Conservation (phyloP, 2,797 vertebrate genomes). For the Passerculus sandwichensis region DNA sequence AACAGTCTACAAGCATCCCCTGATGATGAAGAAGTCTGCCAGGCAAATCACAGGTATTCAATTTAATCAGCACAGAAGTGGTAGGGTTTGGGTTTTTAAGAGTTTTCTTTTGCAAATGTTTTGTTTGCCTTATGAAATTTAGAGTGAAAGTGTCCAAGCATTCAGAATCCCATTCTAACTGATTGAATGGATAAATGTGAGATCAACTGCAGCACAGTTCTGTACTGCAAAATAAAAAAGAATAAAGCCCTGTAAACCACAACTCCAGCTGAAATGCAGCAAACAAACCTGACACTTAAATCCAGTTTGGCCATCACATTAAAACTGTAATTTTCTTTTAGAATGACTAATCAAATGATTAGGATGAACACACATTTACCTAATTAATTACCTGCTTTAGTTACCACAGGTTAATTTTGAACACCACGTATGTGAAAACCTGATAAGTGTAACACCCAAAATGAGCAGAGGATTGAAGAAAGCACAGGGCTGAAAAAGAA, state of each 20-base stretch:
- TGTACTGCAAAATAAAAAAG: not conserved
- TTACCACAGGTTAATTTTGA: conserved; percentile 10
- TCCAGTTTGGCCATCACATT: not conserved
- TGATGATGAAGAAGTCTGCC: not conserved
- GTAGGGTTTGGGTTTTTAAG: not conserved
- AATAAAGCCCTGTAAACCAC: not conserved
- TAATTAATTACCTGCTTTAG: conserved; percentile 39
- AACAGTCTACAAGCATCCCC: not conserved
- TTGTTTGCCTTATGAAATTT: not conserved
- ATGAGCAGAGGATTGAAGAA: not conserved
- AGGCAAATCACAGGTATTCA: not conserved
- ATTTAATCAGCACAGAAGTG: not conserved
- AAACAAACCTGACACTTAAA: not conserved
- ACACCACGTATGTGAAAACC: not conserved
- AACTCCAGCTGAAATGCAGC: not conserved
- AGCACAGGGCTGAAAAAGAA: not conserved
- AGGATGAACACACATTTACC: not conserved
- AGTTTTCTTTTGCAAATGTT: not conserved
- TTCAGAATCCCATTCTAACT: not conserved
- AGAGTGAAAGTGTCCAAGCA: not conserved
- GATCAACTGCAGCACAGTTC: not conserved
- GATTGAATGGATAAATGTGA: not conserved
- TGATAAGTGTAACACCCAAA: not conserved
- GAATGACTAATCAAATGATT: not conserved
- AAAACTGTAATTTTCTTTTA: not conserved